Base-by-base conservation (phyloP, 2,888 invertebrate genomes). In the Drosophila planitibia region DNA sequence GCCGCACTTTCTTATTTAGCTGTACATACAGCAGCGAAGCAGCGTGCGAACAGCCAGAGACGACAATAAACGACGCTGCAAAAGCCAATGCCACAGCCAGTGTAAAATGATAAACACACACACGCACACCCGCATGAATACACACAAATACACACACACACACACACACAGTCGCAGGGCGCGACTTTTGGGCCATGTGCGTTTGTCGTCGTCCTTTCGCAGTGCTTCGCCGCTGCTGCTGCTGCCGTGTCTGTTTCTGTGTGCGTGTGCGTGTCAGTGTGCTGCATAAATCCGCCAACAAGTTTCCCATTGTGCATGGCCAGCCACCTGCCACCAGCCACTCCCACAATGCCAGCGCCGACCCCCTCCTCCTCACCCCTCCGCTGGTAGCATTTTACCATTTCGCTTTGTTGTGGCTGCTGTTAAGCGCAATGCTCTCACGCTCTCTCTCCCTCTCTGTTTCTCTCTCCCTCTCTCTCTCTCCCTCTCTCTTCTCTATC, bases 281-380 rank as follows among this genome's bases (percentile, higher is more conserved):
- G 77, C 81, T 87, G 89, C 86, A 90, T 82, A 89, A 90, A 84
- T 90, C 87, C 85, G 79, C 91, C 87, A 88, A 88, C 87, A 88
- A 88, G 87, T 88, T 90, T 90, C 89, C 91, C 91, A 90, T 88
- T 88, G 87, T 88, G 87, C 89, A 83, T 79, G 86, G 64, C 75
- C 65, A 58, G 67, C 64, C 81, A 55, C 65, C 73, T 61, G 55
- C 30, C 75, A 55, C 65, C 73, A 58, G 53, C 30, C 75, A 53
- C 70, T 44, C 74, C 65, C 76, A 59, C 71, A 70, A 64, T 49
- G 44, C 37, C 47, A 33, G 16, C 14, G n/a, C 2, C 47, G 4
- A 14, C 5, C 39, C 14, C 33, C 44, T 25, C 12, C 63, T 19
- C 65, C 49, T 49, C 41, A 25, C 35, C 39, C 66, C 37, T 59